These are phyloP conservation scores for Tenualosa thibaudeaui DNA, from an alignment of 2,797 vertebrate species.

Conservation along the genomic window DNA sequence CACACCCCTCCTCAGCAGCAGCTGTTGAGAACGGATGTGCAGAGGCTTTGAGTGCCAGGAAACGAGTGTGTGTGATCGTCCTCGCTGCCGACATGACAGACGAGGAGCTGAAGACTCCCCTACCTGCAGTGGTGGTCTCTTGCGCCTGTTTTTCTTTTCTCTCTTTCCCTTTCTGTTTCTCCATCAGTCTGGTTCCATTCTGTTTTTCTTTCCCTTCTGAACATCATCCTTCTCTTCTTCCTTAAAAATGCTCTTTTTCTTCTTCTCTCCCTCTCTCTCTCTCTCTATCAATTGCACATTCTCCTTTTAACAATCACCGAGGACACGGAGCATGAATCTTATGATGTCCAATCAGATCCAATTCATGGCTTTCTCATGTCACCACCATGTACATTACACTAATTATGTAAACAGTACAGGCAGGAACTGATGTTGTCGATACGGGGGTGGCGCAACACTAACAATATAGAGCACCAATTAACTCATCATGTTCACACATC, in stretches of 20 bases:
- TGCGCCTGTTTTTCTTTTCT: slow-evolving; percentile 6
- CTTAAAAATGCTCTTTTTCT: not conserved
- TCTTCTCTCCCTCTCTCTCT: slow-evolving; percentile 21
- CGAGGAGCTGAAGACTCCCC: slow-evolving; percentile 56
- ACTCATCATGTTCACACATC: not conserved
- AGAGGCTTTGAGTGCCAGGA: slow-evolving; percentile 59
- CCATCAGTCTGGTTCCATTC: slow-evolving; percentile 17
- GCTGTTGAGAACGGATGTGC: slow-evolving; percentile 57
- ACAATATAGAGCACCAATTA: not conserved
- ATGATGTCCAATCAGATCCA: not conserved
- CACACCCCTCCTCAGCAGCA: slow-evolving; percentile 46
- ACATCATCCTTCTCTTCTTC: not conserved
- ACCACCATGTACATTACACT: not conserved
- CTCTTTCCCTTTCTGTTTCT: not conserved
- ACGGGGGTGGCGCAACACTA: not conserved
- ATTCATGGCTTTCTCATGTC: not conserved
- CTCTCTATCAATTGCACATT: slow-evolving; percentile 28
- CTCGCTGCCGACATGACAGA: slow-evolving; percentile 59
- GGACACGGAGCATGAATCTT: not conserved
- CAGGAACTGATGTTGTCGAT: not conserved
- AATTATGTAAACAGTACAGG: not conserved
- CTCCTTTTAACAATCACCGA: not conserved
- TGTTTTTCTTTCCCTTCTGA: slow-evolving; percentile 6
- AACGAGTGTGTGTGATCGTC: slow-evolving; percentile 47
- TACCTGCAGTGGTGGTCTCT: slow-evolving; percentile 39